phyloP scores from a whole-genome alignment of 2,113 vertebrate genomes.

The Nymphicus hollandicus region DNA sequence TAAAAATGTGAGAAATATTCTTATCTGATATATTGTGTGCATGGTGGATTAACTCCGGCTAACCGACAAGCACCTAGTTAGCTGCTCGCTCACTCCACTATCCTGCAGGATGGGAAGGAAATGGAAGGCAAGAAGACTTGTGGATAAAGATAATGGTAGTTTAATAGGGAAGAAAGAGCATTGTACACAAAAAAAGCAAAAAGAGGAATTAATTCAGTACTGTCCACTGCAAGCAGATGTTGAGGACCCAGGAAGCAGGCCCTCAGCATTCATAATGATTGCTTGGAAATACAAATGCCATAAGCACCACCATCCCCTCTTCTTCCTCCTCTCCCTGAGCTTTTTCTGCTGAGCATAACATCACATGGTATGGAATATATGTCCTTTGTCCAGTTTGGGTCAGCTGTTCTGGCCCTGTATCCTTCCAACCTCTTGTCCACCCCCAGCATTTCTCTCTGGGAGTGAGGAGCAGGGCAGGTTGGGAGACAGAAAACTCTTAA shows the following conservation, averaged over 20 bases:
- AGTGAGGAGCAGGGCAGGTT: background rate
- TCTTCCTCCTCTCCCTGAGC: background rate
- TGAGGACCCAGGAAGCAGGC: background rate
- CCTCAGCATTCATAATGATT: background rate
- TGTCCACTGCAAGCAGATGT: background rate
- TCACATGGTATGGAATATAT: background rate
- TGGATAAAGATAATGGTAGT: background rate
- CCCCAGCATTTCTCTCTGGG: background rate
- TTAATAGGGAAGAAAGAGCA: background rate
- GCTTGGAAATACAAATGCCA: background rate
- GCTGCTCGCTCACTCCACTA: background rate
- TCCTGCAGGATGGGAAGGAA: background rate
- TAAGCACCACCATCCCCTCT: background rate
- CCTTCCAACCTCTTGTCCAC: background rate
- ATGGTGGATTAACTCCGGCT: background rate
- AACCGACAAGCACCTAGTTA: background rate
- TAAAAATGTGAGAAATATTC: background rate
- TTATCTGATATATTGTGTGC: background rate
- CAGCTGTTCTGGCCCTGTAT: background rate
- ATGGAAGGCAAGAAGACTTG: background rate
- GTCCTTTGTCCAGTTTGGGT: background rate
- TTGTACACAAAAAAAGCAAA: background rate
- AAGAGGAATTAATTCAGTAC: background rate
- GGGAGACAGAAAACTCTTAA: background rate
- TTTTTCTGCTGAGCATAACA: background rate